Evolutionary conservation across 2,797 vertebrate species (phyloP), one percentile per base, ranked within the genome.

Genomic region (Naso thynnoides): DNA sequence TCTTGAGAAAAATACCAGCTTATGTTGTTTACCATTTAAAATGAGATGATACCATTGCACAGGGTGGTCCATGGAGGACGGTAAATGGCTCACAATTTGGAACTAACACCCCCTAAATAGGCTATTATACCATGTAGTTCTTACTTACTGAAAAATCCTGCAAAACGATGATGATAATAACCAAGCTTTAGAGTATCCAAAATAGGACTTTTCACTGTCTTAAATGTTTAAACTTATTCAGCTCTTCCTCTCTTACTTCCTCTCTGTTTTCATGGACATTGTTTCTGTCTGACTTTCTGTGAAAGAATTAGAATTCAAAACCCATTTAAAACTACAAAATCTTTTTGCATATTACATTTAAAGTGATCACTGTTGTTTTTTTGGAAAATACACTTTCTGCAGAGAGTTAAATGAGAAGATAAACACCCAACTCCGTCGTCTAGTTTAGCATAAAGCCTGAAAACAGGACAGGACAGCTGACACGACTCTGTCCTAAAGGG

Each of bases 1-100:
- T 48, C 21, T 24, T 47, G 42, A 65, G 57, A 52, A 42, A 70
- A 79, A 70, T 45, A 52, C 26, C 41, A 81, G 21, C 19, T 78
- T 70, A 41, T 78, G 45, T 57, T 63, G 54, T 73, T 78, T 65
- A 81, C 63, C 70, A 76, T 18, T 69, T 53, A 71, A 71, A 70
- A 60, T 29, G 31, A 56, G 52, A 68, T 33, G 55, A 63, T 63
- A 33, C 27, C 33, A 58, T 38, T 31, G 47, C 68, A 73, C 66
- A 52, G 48, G 68, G 48, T 60, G 52, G 33, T 62, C 69, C 53
- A 21, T 0, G 21, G 50, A 66, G 61, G 55, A 77, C 45, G 56
- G 45, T 70, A 52, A 70, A 77, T 61, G 48, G 27, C 67, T 73
- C 50, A 39, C 24, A 70, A 47, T 78, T 55, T 82, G 33, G 15